Evolutionary conservation across 2,113 vertebrate species (phyloP).

Genomic region (Chionomys nivalis): DNA sequence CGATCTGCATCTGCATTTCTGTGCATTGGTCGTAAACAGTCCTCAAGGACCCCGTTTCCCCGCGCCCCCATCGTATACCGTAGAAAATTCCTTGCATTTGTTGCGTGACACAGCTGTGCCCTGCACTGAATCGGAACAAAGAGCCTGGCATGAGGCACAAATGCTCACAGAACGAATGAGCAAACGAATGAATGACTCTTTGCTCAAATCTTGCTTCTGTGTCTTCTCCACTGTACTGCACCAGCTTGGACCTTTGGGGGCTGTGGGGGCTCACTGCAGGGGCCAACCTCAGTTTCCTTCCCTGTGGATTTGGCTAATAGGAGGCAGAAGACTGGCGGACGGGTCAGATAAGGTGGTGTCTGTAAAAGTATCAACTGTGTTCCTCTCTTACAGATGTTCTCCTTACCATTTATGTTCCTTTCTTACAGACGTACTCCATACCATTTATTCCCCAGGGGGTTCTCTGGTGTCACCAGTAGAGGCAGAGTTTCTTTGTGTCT

Average conservation of each 20-base stretch:
- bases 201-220: slow-evolving; percentile 5
- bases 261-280: not conserved
- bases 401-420: not conserved
- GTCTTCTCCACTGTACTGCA: not conserved
- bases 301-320: not conserved
- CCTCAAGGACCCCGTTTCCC: not conserved
- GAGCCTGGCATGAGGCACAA: not conserved
- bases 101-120: not conserved
- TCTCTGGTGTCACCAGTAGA: not conserved
- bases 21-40: not conserved
- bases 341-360: not conserved
- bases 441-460: not conserved
- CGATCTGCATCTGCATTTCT: not conserved
- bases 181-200: not conserved
- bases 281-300: not conserved
- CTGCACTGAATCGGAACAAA: not conserved
- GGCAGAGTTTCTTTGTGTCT: not conserved
- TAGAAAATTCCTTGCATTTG: not conserved
- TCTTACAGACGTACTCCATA: not conserved
- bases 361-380: not conserved
- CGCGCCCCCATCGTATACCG: not conserved
- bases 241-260: not conserved
- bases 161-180: not conserved
- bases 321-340: not conserved
- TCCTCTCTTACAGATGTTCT: not conserved